Evolutionary conservation across 2,113 vertebrate genomes (phyloP).

Genomic region (Barbus barbus): DNA sequence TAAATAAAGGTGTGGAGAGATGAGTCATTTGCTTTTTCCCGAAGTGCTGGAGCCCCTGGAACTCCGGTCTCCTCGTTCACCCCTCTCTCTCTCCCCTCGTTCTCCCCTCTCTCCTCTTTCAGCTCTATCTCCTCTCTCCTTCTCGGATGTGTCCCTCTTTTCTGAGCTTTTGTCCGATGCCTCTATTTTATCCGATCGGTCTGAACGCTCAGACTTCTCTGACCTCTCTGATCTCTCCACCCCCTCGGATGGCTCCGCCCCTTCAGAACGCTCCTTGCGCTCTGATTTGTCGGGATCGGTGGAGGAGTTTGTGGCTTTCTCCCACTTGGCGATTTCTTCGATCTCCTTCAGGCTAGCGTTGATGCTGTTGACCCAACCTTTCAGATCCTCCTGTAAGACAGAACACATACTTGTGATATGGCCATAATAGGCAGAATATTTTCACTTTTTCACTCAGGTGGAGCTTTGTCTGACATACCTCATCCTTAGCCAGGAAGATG

Average conservation of each 20-base stretch:
- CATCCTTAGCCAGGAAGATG: slow-evolving; percentile 92
- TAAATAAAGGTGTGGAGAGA: slow-evolving; percentile 49
- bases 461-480: slow-evolving; percentile 76
- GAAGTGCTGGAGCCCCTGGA: slow-evolving; percentile 80
- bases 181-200: slow-evolving; percentile 76
- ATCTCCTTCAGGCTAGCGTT: slow-evolving; percentile 69
- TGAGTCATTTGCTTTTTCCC: slow-evolving; percentile 76
- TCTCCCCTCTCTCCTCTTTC: slow-evolving; percentile 63
- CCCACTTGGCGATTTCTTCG: slow-evolving; percentile 70
- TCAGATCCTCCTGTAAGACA: slow-evolving; percentile 71
- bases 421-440: background rate
- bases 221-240: slow-evolving; percentile 68
- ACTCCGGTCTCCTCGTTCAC: slow-evolving; percentile 70
- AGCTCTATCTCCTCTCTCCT: slow-evolving; percentile 56
- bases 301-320: slow-evolving; percentile 74
- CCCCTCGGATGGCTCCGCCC: slow-evolving; percentile 71
- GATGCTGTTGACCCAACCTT: slow-evolving; percentile 75
- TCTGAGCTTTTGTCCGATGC: slow-evolving; percentile 76
- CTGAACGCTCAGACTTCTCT: slow-evolving; percentile 57
- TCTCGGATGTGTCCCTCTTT: slow-evolving; percentile 76
- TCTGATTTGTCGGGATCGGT: slow-evolving; percentile 75
- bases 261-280: slow-evolving; percentile 76
- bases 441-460: background rate
- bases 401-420: slow-evolving; percentile 2
- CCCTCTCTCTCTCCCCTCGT: slow-evolving; percentile 55